Percentiles rank a stretch among this genome's conserved stretches.
phyloP scores from a whole-genome alignment of 2,113 vertebrate species.

The Fukomys damarensis region DNA sequence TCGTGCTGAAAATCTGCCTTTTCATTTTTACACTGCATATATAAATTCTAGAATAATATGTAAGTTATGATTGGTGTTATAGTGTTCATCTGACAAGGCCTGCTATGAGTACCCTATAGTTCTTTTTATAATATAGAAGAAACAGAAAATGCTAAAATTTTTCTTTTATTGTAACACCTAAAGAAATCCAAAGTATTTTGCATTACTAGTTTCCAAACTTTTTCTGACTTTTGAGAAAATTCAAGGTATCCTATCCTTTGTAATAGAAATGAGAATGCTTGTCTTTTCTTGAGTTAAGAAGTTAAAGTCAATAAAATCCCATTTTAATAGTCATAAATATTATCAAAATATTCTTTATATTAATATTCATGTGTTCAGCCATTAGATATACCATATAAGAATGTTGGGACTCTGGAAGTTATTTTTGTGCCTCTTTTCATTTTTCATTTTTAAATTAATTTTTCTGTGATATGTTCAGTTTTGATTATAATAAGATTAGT shows the following conservation, averaged over 20 bases:
- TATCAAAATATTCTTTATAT: background rate
- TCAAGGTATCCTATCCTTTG: background rate
- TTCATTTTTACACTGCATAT: background rate
- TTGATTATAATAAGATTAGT: conserved; percentile 32
- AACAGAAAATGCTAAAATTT: background rate
- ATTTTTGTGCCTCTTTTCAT: conserved; percentile 4
- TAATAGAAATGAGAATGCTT: background rate
- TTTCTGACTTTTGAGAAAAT: conserved; percentile 49
- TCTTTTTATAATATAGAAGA: background rate
- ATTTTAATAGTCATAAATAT: background rate
- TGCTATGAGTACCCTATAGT: background rate
- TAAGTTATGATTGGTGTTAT: background rate
- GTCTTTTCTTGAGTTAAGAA: conserved; percentile 9
- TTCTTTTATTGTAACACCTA: conserved; percentile 4
- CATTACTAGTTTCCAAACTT: conserved; percentile 36
- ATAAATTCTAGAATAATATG: background rate
- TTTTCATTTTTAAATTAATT: conserved; percentile 15
- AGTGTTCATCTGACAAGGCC: background rate
- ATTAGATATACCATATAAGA: background rate
- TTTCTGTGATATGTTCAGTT: background rate
- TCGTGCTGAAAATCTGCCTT: background rate
- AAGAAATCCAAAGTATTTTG: conserved; percentile 30
- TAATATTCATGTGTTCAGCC: background rate
- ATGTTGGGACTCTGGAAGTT: background rate
- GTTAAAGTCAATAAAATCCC: conserved; percentile 4